phyloP scores from a whole-genome alignment of 2,113 vertebrate species.

The Theristicus caerulescens region DNA sequence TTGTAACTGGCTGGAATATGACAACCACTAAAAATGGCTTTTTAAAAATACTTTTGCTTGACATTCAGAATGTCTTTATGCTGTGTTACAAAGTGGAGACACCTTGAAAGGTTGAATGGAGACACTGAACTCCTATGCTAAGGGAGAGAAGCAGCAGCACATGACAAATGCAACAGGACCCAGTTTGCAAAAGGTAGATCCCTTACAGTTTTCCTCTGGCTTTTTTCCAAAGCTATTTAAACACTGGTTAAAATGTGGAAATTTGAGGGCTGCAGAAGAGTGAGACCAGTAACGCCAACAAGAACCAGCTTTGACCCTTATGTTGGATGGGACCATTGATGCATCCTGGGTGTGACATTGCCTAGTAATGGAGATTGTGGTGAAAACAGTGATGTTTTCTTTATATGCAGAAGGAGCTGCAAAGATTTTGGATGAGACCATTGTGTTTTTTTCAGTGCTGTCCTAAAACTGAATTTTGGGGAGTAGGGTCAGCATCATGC shows the following conservation, averaged over 20 bases:
- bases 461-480: not conserved
- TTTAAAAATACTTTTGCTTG: not conserved
- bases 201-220: not conserved
- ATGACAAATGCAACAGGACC: not conserved
- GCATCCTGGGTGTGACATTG: not conserved
- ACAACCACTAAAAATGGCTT: not conserved
- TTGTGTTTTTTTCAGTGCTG: not conserved
- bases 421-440: not conserved
- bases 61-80: not conserved
- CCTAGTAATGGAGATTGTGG: not conserved
- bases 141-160: not conserved
- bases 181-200: not conserved
- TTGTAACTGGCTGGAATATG: not conserved
- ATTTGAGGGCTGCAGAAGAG: not conserved
- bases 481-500: not conserved
- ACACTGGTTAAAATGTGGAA: not conserved
- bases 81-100: not conserved
- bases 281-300: not conserved
- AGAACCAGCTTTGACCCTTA: not conserved
- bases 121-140: not conserved
- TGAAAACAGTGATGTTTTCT: not conserved
- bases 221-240: not conserved
- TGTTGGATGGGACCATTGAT: not conserved
- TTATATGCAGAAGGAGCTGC: not conserved
- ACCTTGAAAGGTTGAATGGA: not conserved